phyloP scores from a whole-genome alignment of 2,797 vertebrate species.

The Triplophysa yarkandensis region DNA sequence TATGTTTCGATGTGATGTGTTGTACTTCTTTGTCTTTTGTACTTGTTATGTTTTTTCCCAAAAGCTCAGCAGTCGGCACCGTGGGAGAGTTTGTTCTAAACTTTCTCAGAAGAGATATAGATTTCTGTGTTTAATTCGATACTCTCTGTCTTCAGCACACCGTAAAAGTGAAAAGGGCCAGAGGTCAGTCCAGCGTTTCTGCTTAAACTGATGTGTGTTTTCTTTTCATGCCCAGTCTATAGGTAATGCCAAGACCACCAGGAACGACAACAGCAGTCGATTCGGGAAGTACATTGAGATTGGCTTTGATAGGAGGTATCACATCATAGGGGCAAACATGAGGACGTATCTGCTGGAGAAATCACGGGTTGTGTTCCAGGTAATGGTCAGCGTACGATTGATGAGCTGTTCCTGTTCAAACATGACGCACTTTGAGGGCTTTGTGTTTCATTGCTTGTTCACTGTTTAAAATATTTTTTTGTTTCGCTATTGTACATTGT shows the following conservation, averaged over 20 bases:
- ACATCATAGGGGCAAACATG: slow-evolving; percentile 97
- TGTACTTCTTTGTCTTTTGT: too few species aligned
- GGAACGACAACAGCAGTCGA: slow-evolving; percentile 98
- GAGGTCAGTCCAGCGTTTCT: not conserved
- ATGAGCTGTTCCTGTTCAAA: not conserved
- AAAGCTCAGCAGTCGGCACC: slow-evolving; percentile 25
- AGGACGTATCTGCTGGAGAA: slow-evolving; percentile 98
- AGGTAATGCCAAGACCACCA: slow-evolving; percentile 97
- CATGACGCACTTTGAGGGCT: too few species aligned
- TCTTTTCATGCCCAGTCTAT: slow-evolving; percentile 80
- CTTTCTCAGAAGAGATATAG: slow-evolving; percentile 15
- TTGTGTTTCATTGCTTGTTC: too few species aligned
- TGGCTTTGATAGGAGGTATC: slow-evolving; percentile 90
- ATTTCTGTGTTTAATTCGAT: slow-evolving; percentile 6
- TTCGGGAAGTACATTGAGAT: slow-evolving; percentile 99
- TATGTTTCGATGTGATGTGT: too few species aligned
- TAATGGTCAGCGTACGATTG: slow-evolving; percentile 62
- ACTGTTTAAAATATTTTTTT: too few species aligned
- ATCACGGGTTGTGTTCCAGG: slow-evolving; percentile 97
- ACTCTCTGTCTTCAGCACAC: not conserved
- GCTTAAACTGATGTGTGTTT: slow-evolving; percentile 13
- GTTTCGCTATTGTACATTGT: too few species aligned
- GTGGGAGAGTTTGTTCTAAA: slow-evolving; percentile 15
- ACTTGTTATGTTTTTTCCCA: not conserved
- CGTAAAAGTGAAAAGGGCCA: not conserved